phyloP scores from a whole-genome alignment of 2,113 vertebrate species.

The Microtus montanus region DNA sequence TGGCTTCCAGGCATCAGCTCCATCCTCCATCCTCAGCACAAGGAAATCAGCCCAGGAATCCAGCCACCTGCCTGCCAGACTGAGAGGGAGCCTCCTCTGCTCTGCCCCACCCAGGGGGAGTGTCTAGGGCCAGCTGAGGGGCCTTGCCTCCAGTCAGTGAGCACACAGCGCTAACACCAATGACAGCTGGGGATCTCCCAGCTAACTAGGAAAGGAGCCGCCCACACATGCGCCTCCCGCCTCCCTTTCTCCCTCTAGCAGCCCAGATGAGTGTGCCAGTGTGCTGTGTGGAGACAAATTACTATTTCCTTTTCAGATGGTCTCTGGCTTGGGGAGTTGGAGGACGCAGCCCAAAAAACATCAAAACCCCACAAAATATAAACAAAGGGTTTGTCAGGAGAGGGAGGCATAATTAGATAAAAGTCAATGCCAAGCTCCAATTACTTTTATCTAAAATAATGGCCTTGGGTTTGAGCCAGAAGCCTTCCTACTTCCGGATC shows the following conservation, averaged over 20 bases:
- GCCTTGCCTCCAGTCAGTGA: slow-evolving; percentile 6
- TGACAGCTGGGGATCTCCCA: slow-evolving; percentile 78
- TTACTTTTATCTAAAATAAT: slow-evolving; percentile 39
- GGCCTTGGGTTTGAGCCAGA: slow-evolving; percentile 31
- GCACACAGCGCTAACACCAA: slow-evolving; percentile 61
- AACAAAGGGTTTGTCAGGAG: slow-evolving; percentile 64
- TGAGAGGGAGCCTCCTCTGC: slow-evolving; percentile 45
- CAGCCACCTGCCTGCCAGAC: neutral
- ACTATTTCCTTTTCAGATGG: slow-evolving; percentile 49
- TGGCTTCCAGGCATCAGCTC: neutral
- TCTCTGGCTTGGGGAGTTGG: slow-evolving; percentile 56
- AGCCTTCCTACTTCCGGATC: slow-evolving; percentile 44
- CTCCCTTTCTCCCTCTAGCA: neutral
- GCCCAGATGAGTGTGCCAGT: neutral
- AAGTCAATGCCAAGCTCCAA: slow-evolving; percentile 36
- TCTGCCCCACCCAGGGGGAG: slow-evolving; percentile 76
- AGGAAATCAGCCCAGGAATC: neutral
- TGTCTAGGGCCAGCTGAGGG: slow-evolving; percentile 35
- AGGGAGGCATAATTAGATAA: slow-evolving; percentile 61
- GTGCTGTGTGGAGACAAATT: slow-evolving; percentile 24
- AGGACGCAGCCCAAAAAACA: slow-evolving; percentile 40
- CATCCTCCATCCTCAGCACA: neutral
- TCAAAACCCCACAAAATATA: neutral
- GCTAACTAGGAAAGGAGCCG: slow-evolving; percentile 62
- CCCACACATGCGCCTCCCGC: neutral